phyloP scores from a whole-genome alignment of 2,113 vertebrate species.

The Seriola rivoliana region DNA sequence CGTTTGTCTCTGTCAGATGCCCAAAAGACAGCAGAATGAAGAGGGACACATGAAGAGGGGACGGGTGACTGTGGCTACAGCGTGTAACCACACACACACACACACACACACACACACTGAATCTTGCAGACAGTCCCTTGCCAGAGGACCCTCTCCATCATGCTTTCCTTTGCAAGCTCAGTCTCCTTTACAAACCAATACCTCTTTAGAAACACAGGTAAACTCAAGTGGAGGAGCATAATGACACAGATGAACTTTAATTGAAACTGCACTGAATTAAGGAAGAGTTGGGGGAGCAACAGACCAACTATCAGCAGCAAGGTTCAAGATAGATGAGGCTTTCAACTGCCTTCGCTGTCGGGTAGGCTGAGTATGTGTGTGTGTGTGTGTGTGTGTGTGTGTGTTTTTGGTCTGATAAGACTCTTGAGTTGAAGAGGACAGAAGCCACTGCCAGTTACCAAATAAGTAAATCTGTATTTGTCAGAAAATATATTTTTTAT shows the following conservation, averaged over 20 bases:
- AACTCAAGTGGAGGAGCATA: conserved; percentile 37
- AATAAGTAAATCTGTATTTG: conserved; percentile 48
- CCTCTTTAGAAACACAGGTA: conserved; percentile 49
- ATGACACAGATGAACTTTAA: conserved; percentile 74
- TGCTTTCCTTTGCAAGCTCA: conserved; percentile 11
- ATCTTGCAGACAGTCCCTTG: conserved; percentile 50
- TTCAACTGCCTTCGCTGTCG: conserved; percentile 58
- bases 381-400: conserved; percentile 77
- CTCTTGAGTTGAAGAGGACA: conserved; percentile 51
- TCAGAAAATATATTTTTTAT: conserved; percentile 40
- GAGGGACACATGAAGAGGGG: conserved; percentile 84
- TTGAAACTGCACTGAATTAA: conserved; percentile 72
- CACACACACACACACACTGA: conserved; percentile 43
- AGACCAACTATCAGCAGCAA: conserved; percentile 58
- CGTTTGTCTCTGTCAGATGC: conserved; percentile 88
- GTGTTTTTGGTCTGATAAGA: conserved; percentile 84
- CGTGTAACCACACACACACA: conserved; percentile 60
- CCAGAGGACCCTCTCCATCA: conserved; percentile 62
- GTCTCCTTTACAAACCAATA: conserved; percentile 16
- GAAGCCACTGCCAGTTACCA: conserved; percentile 39
- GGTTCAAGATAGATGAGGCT: conserved; percentile 83
- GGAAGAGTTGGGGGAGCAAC: conserved; percentile 44
- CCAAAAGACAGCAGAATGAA: conserved; percentile 85
- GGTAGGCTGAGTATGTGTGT: conserved; percentile 35
- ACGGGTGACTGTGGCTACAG: conserved; percentile 58